Evolutionary conservation across 2,797 vertebrate species (phyloP).

Genomic region (Coranthus polyacanthus): DNA sequence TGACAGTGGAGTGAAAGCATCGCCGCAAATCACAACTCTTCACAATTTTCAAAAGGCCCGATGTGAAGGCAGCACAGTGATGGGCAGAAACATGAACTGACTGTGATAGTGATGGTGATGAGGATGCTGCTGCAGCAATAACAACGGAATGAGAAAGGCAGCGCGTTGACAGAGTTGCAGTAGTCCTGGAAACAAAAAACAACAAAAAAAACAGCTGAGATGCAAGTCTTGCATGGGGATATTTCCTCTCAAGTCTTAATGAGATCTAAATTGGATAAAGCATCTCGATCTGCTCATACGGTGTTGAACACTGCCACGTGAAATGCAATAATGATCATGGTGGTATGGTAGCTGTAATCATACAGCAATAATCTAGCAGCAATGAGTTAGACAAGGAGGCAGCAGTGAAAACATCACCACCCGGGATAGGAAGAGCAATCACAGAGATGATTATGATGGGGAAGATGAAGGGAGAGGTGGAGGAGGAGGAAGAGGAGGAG

Average conservation of each 20-base stretch:
- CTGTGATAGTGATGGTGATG: constrained; percentile 28
- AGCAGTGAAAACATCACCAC: constrained; percentile 74
- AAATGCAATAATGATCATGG: constrained; percentile 81
- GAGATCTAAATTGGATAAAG: constrained; percentile 82
- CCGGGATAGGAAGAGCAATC: constrained; percentile 81
- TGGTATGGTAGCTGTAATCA: constrained; percentile 81
- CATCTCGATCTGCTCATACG: constrained; percentile 69
- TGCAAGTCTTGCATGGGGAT: constrained; percentile 53
- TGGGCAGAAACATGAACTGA: constrained; percentile 33
- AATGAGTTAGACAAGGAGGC: constrained; percentile 78
- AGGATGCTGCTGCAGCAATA: constrained; percentile 37
- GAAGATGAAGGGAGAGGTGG: constrained; percentile 54
- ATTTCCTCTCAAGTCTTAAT: constrained; percentile 77
- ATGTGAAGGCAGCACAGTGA: constrained; percentile 40
- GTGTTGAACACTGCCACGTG: constrained; percentile 70
- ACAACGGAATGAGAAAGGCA: constrained; percentile 28
- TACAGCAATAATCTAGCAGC: constrained; percentile 80
- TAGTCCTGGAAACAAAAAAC: constrained; percentile 32
- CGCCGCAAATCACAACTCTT: constrained; percentile 62
- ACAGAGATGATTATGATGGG: constrained; percentile 75
- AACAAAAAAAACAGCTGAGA: constrained; percentile 50
- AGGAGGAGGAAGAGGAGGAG: constrained; percentile 21
- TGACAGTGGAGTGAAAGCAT: constrained; percentile 61
- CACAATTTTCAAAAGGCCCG: constrained; percentile 46
- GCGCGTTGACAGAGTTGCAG: constrained; percentile 18